Evolutionary conservation across 2,888 invertebrate genomes (phyloP), one percentile per base, ranked within the genome.

Genomic region (Thereva nobilitata): DNA sequence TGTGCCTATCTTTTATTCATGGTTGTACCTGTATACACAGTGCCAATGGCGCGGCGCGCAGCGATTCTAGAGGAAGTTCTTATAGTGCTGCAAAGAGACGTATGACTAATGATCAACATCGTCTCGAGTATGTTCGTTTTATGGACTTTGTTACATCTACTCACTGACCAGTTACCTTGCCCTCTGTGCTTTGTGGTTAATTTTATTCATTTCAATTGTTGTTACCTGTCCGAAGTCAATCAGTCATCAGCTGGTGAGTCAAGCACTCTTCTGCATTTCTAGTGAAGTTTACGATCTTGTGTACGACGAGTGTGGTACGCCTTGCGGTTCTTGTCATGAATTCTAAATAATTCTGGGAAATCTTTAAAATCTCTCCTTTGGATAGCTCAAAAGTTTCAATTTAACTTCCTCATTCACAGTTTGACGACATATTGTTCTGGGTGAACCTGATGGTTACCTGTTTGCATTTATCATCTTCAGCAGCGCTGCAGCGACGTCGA

Each of bases 191-290:
- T 12, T 41, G 34, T 44, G 57, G 42, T 23, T 55, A 55, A 55
- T 55, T 23, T 40, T 55, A 55, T 55, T 55, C 57, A 57, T 40
- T 23, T 34, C 57, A 34, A 55, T 55, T 41, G 40, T 38, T 40
- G 55, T 55, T 55, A 55, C 55, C 44, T 57, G 57, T 45, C 57
- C 57, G 35, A 34, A 57, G 45, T 57, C 57, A 57, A 57, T 57
- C 57, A 57, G 45, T 45, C 57, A 57, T 45, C 44, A 45, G 57
- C 57, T 45, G 57, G 23, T 23, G 23, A 57, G 45, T 45, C 57
- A 35, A 37, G 44, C 35, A 35, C 57, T 34, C 57, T 23, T 23
- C 23, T 23, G 45, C 57, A 45, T 45, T 12, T 23, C 44, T 44
- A 42, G 5, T 10, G 44, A 37, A 55, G 38, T 34, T 45, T 57